Evolutionary conservation across 2,888 invertebrate genomes (phyloP), one percentile per base, ranked within the genome.

Genomic region (Megamerina dolium): DNA sequence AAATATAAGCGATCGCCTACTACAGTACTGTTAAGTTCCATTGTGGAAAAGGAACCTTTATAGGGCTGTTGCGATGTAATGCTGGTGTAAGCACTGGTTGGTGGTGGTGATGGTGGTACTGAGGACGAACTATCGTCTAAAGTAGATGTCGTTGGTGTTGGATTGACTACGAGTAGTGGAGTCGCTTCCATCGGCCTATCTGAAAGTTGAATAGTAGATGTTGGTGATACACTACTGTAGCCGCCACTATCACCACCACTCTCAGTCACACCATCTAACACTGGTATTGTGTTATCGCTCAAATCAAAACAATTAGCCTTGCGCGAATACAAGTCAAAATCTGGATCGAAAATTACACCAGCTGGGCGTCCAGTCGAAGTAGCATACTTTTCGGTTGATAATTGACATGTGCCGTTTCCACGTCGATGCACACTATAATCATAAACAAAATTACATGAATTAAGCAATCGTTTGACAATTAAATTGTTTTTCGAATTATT

Each of bases 351-450:
- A 41, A 74, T 64, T 10, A 80, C 73, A 33, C 77, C 77, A 34
- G 73, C 68, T 9, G 77, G 74, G 45, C 74, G 73, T 9, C 75
- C 68, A 50, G 74, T 72, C 1, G 68, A 63, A 55, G 73, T 70
- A 55, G 71, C 73, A 41, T 76, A 69, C 51, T 73, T 63, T 44
- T 72, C 68, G 31, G 68, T 62, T 44, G 77, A 76, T 46, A 81
- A 59, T 46, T 77, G 75, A 59, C 81, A 82, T 9, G 77, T 77
- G 40, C 76, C 77, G 59, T 82, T 82, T 51, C 81, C 81, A 67
- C 77, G 77, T 29, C 73, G 66, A 47, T 77, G 75, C 54, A 81
- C 76, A 48, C 80, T 81, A 61, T 47, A 70, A 66, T 38, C 18
- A 14, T 44, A 41, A 37, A 12, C 9, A 33, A 10, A 33, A 23